Conservation (phyloP, 2,113 vertebrate species). For the Callopanchax toddi region DNA sequence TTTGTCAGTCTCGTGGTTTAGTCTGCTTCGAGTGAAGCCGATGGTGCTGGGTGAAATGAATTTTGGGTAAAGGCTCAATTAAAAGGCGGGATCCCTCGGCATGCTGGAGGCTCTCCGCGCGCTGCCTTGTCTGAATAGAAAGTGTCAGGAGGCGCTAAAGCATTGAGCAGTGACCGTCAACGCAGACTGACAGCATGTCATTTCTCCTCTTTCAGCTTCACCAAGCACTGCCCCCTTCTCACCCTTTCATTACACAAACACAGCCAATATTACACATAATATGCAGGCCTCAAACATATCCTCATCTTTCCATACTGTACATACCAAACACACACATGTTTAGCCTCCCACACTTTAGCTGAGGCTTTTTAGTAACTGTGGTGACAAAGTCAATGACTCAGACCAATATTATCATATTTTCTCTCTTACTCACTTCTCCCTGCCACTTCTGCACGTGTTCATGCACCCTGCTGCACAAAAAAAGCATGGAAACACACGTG, state of each 20-base stretch:
- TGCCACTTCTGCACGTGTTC: slow-evolving; percentile 17
- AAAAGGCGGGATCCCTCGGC: slow-evolving; percentile 61
- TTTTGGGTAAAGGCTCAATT: slow-evolving; percentile 74
- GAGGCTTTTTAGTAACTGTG: slow-evolving; percentile 43
- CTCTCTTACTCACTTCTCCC: slow-evolving; percentile 26
- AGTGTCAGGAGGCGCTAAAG: slow-evolving; percentile 70
- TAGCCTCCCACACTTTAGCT: slow-evolving; percentile 44
- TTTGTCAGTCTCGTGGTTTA: slow-evolving; percentile 55
- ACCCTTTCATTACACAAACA: slow-evolving; percentile 40
- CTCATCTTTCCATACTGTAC: slow-evolving; percentile 51
- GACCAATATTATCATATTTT: slow-evolving; percentile 51
- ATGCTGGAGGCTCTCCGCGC: slow-evolving; percentile 52
- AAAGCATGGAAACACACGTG: slow-evolving; percentile 14
- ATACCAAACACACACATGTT: slow-evolving; percentile 52
- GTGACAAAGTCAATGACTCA: slow-evolving; percentile 61
- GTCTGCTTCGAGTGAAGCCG: slow-evolving; percentile 52
- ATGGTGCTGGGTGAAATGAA: slow-evolving; percentile 67
- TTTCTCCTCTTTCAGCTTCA: slow-evolving; percentile 75
- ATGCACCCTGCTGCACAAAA: slow-evolving; percentile 5
- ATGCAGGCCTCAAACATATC: slow-evolving; percentile 22
- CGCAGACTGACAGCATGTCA: slow-evolving; percentile 76
- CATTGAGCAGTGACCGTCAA: slow-evolving; percentile 71
- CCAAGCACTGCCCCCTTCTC: slow-evolving; percentile 53
- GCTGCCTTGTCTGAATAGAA: slow-evolving; percentile 59
- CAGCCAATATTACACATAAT: slow-evolving; percentile 19